Conservation (phyloP, 2,113 vertebrate species). For the crab-eating macaque (Macaca fascicularis) region DNA sequence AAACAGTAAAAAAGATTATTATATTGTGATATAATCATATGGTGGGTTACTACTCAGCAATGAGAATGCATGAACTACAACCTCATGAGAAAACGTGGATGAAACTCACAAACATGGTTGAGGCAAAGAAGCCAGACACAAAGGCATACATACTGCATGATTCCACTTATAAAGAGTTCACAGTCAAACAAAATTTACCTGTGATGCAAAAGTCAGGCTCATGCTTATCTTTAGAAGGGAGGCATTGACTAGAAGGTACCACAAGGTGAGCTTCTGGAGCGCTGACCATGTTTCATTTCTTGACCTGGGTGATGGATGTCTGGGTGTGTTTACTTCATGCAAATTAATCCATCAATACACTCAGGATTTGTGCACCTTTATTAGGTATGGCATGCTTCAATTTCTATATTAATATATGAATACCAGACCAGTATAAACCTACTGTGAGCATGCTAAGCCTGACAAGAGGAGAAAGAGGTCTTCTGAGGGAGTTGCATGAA, state of each 20-base stretch:
- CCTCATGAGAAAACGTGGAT: fast-evolving
- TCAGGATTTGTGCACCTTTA: not conserved
- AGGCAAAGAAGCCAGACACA: not conserved
- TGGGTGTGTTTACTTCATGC: not conserved
- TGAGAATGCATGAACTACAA: not conserved
- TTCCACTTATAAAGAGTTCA: not conserved
- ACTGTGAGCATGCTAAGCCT: not conserved
- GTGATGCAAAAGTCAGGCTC: not conserved
- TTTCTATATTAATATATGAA: not conserved
- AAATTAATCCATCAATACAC: not conserved
- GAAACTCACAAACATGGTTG: not conserved
- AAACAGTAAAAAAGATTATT: too few relatives aligned
- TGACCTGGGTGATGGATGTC: not conserved
- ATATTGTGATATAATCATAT: fast-evolving
- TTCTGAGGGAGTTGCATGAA: not conserved
- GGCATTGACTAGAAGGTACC: not conserved
- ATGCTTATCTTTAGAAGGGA: not conserved
- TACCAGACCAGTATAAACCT: not conserved
- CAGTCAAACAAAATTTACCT: not conserved
- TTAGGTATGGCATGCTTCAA: not conserved
- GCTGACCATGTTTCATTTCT: not conserved
- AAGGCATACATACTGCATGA: not conserved
- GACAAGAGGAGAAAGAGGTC: not conserved
- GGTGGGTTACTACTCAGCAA: fast-evolving
- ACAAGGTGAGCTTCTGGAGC: not conserved